These are phyloP conservation scores for Hypocryptadius cinnamomeus DNA, from an alignment of 2,113 vertebrate genomes.

Conservation along the genomic window DNA sequence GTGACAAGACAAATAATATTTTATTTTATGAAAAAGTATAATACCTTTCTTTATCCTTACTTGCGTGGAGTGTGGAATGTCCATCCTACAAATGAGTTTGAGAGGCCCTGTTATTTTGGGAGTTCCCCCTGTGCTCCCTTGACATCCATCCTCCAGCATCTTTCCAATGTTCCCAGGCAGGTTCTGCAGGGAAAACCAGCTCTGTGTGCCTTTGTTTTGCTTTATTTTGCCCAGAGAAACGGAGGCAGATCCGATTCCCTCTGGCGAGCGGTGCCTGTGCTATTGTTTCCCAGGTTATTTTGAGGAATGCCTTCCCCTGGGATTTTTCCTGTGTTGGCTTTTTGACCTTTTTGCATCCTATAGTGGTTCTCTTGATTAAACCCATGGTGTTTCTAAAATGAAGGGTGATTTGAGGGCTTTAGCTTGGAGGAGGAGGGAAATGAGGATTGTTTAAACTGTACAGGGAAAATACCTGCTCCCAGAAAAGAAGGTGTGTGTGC, in stretches of 20 bases:
- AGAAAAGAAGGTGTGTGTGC: background rate
- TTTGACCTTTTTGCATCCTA: constrained; percentile 34
- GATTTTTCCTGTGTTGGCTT: background rate
- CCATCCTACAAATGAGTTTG: background rate
- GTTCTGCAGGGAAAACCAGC: background rate
- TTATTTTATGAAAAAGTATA: background rate
- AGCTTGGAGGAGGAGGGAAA: background rate
- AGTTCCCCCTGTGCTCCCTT: constrained; percentile 14
- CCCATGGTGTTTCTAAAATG: background rate
- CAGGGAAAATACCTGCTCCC: background rate
- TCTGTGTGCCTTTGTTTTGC: constrained; percentile 23
- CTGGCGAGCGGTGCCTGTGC: background rate
- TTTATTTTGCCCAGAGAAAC: constrained; percentile 6
- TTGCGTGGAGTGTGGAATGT: background rate
- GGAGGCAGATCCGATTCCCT: background rate
- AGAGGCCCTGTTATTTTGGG: background rate
- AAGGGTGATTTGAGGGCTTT: background rate
- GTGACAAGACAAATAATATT: background rate
- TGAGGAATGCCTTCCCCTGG: background rate
- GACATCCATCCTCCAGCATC: background rate
- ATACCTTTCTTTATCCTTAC: background rate
- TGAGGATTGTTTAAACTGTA: background rate
- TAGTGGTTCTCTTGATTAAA: background rate
- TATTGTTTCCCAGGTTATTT: constrained; percentile 33
- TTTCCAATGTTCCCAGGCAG: background rate